Evolutionary conservation across 53 echinoderm and acorn worm genomes (phyloP).

Genomic region (Mesocentrotus franciscanus): DNA sequence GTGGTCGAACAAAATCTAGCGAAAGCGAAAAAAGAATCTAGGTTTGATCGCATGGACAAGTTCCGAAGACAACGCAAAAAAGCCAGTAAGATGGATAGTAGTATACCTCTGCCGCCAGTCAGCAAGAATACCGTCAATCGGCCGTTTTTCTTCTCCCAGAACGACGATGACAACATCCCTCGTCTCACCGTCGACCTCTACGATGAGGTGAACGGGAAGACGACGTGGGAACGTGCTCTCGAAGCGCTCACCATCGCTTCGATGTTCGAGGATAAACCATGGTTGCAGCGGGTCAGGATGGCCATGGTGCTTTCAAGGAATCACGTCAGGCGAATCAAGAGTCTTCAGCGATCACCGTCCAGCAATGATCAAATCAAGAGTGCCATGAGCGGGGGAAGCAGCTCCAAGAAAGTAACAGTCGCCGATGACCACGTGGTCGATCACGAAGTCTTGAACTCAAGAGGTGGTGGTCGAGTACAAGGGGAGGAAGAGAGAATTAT

Average conservation of each 20-base stretch:
- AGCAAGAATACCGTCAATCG: slow-evolving; percentile 71
- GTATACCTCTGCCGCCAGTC: slow-evolving; percentile 79
- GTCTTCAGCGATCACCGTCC: slow-evolving; percentile 26
- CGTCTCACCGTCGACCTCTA: slow-evolving; percentile 82
- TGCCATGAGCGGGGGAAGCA: background rate
- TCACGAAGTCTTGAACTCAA: background rate
- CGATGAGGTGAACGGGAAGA: slow-evolving; percentile 83
- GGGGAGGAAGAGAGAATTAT: background rate
- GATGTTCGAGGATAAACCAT: slow-evolving; percentile 91
- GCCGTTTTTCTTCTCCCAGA: slow-evolving; percentile 79
- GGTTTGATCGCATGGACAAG: slow-evolving; percentile 65
- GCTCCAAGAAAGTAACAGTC: background rate
- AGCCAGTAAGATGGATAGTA: slow-evolving; percentile 84
- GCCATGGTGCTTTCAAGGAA: slow-evolving; percentile 89
- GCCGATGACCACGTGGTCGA: slow-evolving; percentile 6
- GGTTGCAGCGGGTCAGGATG: slow-evolving; percentile 88
- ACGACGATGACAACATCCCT: slow-evolving; percentile 79
- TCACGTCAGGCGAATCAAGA: slow-evolving; percentile 79
- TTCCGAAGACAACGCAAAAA: slow-evolving; percentile 76
- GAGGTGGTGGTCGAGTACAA: background rate
- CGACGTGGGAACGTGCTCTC: slow-evolving; percentile 92
- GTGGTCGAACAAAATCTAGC: slow-evolving; percentile 8
- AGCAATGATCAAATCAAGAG: background rate
- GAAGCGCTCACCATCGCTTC: slow-evolving; percentile 90
- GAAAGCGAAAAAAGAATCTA: slow-evolving; percentile 45